Base-by-base conservation (phyloP, 2,113 vertebrate species). In the Irena cyanogastra region DNA sequence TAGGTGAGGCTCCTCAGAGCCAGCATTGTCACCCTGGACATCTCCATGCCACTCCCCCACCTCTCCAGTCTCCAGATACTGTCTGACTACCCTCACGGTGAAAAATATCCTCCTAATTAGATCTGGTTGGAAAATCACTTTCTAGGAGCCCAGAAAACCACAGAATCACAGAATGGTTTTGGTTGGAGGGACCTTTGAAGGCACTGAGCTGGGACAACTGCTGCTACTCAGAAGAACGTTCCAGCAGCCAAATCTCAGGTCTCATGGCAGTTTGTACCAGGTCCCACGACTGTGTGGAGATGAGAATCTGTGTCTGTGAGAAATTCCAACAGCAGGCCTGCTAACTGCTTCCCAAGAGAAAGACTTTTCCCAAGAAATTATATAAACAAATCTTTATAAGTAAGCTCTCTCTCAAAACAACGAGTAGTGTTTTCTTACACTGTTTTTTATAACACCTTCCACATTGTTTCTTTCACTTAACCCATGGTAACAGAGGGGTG, bases 271-370 rank as follows among this genome's bases (percentile, higher is more conserved):
- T 22, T 74, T 49, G 27, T 17, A 42, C 17, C 37, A 60, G 28
- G 1, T 45, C 41, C 75, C 39, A 50, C 0, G 0, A 2, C 5
- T 23, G 7, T 54, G n/a, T n/a, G n/a, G n/a, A n/a, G n/a, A n/a
- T n/a, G n/a, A n/a, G n/a, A n/a, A n/a, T n/a, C n/a, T n/a, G n/a
- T n/a, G n/a, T n/a, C n/a, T n/a, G n/a, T n/a, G n/a, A n/a, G n/a
- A n/a, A n/a, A n/a, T n/a, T n/a, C n/a, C n/a, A n/a, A n/a, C n/a
- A n/a, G n/a, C n/a, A n/a, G n/a, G n/a, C n/a, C n/a, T n/a, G n/a
- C n/a, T n/a, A n/a, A n/a, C n/a, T n/a, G n/a, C n/a, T n/a, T n/a
- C n/a, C n/a, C n/a, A n/a, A n/a, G n/a, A n/a, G n/a, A n/a, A n/a
- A n/a, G n/a, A n/a, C n/a, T n/a, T n/a, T n/a, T n/a, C n/a, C n/a